Evolutionary conservation across 2,888 invertebrate genomes (phyloP).

Genomic region (Lasioglossum villosulum): DNA sequence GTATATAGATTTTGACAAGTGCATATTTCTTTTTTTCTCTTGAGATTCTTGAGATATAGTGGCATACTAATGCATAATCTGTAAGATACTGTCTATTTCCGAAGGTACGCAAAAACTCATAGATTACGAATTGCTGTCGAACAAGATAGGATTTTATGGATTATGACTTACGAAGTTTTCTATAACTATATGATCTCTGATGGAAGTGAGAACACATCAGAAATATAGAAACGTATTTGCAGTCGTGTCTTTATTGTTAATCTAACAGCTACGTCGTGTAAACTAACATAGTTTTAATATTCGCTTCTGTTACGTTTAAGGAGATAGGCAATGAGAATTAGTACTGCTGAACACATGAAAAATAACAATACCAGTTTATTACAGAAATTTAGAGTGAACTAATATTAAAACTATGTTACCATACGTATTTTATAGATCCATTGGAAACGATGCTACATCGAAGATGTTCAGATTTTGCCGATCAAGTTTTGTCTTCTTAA

Average conservation of each 20-base stretch:
- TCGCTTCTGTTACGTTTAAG: constrained; percentile 44
- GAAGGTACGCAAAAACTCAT: constrained; percentile 36
- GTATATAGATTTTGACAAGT: constrained; percentile 68
- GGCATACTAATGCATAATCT: constrained; percentile 53
- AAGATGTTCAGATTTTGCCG: constrained; percentile 38
- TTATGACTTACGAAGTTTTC: constrained; percentile 65
- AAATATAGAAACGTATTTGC: constrained; percentile 71
- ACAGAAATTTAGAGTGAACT: constrained; percentile 36
- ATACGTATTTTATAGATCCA: constrained; percentile 36
- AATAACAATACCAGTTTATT: constrained; percentile 48
- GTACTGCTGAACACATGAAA: constrained; percentile 21
- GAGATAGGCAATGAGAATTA: constrained; percentile 26
- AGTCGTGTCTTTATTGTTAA: constrained; percentile 66
- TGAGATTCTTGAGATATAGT: constrained; percentile 34
- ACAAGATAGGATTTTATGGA: constrained; percentile 64
- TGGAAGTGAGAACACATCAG: constrained; percentile 63
- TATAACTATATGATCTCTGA: constrained; percentile 61
- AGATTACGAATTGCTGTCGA: constrained; percentile 46
- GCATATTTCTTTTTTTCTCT: constrained; percentile 63
- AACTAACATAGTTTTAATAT: constrained; percentile 38
- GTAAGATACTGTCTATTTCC: constrained; percentile 55
- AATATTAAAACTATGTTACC: constrained; percentile 44
- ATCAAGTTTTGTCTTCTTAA: constrained; percentile 20
- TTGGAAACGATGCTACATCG: constrained; percentile 20
- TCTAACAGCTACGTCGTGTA: constrained; percentile 46